Evolutionary conservation across 2,797 vertebrate genomes (phyloP), one percentile per base, ranked within the genome.

Genomic region (Astyanax mexicanus): DNA sequence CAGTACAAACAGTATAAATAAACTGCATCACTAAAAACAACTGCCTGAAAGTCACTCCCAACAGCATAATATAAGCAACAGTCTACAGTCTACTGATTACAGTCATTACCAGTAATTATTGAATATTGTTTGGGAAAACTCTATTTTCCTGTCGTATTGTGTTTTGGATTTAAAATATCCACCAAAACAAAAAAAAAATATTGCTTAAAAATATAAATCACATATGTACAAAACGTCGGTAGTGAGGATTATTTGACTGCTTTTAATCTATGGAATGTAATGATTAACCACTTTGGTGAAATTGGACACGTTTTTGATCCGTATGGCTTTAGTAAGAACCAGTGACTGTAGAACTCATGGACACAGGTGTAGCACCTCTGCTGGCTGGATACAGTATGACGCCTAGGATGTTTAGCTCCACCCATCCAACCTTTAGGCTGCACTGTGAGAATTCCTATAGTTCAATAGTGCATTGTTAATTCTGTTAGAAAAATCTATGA

Each of bases 221-320:
- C 13, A 52, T 38, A 60, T 23, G 1, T 6, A n/a, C 52, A 60
- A n/a, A 67, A n/a, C 66, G 27, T n/a, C 72, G 27, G 35, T 29
- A n/a, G n/a, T n/a, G 27, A 52, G 35, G 25, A 13, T 65, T 23
- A 27, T 15, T 9, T 37, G 0, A 72, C 89, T 29, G 29, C 32
- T n/a, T 32, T 29, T 29, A 29, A 29, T 32, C 29, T 74, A 29
- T 74, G 78, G 51, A 47, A 45, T 17, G 10, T 47, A 19, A n/a
- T 47, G n/a, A 21, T 89, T 88, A 87, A 5, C 29, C 5, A 32
- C 77, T 81, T 83, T 78, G 78, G 81, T 29, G 71, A 80, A 79
- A 84, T 86, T 88, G 92, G 45, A 92, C 84, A 91, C 92, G 4
- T 27, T 38, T 69, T n/a, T 11, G 0, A 40, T 19, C 3, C 6